These are phyloP conservation scores for Capitulum mitella DNA, from an alignment of 2,888 invertebrate genomes.

Conservation along the genomic window DNA sequence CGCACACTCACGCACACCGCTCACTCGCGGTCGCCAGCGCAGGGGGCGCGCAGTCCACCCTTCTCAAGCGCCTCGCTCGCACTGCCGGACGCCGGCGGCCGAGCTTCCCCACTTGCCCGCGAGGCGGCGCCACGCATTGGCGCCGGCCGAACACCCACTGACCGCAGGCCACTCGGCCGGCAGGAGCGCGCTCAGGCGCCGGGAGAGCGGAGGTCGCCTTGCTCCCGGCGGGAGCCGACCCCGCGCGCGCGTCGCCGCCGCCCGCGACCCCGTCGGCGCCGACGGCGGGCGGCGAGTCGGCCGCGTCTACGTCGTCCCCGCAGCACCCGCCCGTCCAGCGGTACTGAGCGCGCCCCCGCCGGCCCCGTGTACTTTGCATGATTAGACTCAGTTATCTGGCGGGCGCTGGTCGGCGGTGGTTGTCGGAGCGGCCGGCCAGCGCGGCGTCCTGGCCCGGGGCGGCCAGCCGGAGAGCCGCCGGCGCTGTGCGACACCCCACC, in stretches of 20 bases:
- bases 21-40: not conserved
- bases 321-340: no score
- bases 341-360: not conserved
- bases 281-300: no score
- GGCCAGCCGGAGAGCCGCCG: no score
- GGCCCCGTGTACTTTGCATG: slow-evolving; percentile 4
- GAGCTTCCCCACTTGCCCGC: not conserved
- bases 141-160: not conserved
- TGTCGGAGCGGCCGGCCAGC: not conserved
- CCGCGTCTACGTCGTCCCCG: no score
- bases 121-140: not conserved
- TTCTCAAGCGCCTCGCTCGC: not conserved
- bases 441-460: not conserved
- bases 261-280: no score
- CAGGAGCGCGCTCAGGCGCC: not conserved
- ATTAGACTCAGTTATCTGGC: not conserved
- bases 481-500: no score
- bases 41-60: not conserved
- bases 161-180: not conserved
- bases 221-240: no score
- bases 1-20: not conserved
- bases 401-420: not conserved
- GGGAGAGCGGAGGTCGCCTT: not conserved
- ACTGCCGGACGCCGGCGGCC: not conserved
- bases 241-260: no score